Percentiles rank a stretch among this genome's conserved stretches.
Evolutionary conservation across 92 coral and sea anemone species (phyloP).

Genomic region (Epizoanthus illoricatus): DNA sequence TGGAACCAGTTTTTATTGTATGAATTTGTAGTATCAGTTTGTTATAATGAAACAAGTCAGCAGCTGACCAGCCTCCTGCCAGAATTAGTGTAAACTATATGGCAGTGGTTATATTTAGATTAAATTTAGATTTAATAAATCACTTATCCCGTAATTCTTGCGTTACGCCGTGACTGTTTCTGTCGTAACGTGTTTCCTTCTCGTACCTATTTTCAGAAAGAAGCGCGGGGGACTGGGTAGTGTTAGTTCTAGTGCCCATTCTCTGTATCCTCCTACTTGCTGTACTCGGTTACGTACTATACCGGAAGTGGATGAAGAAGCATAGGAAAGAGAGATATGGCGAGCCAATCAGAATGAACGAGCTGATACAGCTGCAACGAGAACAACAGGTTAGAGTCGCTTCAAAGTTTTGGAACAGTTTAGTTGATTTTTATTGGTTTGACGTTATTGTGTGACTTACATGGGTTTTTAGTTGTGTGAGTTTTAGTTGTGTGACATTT

Average conservation of each 20-base stretch:
- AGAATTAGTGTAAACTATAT: no score
- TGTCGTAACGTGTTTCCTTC: neutral
- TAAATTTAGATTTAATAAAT: no score
- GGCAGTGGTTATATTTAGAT: no score
- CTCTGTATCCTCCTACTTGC: slow-evolving; percentile 50
- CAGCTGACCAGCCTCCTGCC: no score
- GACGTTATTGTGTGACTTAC: no score
- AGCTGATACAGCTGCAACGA: slow-evolving; percentile 9
- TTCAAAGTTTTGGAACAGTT: neutral
- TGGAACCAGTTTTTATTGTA: no score
- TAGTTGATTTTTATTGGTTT: neutral
- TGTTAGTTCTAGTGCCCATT: slow-evolving; percentile 64
- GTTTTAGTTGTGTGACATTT: no score
- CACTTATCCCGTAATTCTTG: no score
- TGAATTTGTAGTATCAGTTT: no score
- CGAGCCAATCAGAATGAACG: slow-evolving; percentile 28
- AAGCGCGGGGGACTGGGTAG: slow-evolving; percentile 52
- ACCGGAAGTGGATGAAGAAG: slow-evolving; percentile 57
- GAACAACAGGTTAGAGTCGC: slow-evolving; percentile 25
- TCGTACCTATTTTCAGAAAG: slow-evolving; percentile 27
- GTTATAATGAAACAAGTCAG: no score
- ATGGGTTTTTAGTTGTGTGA: no score
- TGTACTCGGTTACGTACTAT: slow-evolving; percentile 48
- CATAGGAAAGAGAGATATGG: neutral
- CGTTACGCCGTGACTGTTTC: neutral